These are phyloP conservation scores for Drosophila prolongata DNA, from an alignment of 2,888 invertebrate genomes.

Conservation along the genomic window DNA sequence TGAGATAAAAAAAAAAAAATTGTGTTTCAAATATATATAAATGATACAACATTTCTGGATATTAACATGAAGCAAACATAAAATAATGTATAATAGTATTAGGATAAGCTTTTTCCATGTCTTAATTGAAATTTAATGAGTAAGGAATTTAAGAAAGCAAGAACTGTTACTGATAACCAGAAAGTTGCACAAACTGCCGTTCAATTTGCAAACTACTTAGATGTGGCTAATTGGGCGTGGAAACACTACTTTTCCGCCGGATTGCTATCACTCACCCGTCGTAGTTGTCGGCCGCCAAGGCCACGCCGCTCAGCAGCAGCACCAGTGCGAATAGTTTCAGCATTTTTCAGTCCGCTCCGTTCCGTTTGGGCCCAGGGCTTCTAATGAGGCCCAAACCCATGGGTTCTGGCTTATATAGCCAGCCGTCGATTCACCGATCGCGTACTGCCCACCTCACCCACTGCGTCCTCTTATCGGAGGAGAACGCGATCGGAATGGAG, in stretches of 20 bases:
- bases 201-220: too few relatives aligned
- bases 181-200: too few relatives aligned
- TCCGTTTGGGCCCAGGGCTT: constrained; percentile 49
- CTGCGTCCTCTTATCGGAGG: constrained; percentile 40
- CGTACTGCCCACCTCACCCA: constrained; percentile 23
- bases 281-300: constrained; percentile 46
- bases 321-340: constrained; percentile 48
- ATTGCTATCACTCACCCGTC: constrained; percentile 65
- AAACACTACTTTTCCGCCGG: background rate
- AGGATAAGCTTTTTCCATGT: too few relatives aligned
- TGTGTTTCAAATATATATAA: too few relatives aligned
- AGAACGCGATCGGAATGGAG: constrained; percentile 52
- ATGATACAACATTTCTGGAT: too few relatives aligned
- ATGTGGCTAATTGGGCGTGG: too few relatives aligned
- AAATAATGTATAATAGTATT: too few relatives aligned
- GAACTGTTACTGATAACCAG: too few relatives aligned
- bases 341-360: constrained; percentile 52
- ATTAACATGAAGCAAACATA: too few relatives aligned
- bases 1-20: too few relatives aligned
- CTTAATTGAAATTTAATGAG: too few relatives aligned
- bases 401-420: constrained; percentile 52
- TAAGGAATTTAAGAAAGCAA: too few relatives aligned
- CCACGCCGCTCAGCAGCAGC: constrained; percentile 55
- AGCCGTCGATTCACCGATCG: constrained; percentile 5
- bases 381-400: constrained; percentile 45